Percentiles rank a stretch among this genome's conserved stretches.
These are phyloP conservation scores for Allacma fusca DNA, from an alignment of 2,888 invertebrate genomes.

Conservation along the genomic window DNA sequence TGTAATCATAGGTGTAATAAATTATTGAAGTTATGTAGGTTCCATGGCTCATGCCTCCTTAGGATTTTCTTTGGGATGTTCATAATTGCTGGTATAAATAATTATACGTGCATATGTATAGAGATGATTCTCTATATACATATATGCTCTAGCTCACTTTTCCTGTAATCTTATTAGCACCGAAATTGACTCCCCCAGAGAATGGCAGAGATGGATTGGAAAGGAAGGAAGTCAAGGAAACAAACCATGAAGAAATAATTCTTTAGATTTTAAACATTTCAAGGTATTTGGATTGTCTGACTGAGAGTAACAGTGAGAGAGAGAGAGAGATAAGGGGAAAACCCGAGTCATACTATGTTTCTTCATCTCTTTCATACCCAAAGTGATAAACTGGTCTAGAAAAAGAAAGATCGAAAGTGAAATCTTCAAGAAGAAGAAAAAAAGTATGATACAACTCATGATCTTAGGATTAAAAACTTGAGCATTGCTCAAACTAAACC, in stretches of 20 bases:
- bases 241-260: conserved; percentile 24
- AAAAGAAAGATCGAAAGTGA: conserved; percentile 37
- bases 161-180: background rate
- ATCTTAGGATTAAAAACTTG: too few species aligned
- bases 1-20: too few species aligned
- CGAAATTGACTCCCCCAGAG: background rate
- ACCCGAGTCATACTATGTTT: conserved; percentile 4
- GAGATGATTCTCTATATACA: background rate
- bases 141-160: background rate
- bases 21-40: too few species aligned
- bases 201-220: conserved; percentile 39
- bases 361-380: background rate
- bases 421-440: conserved; percentile 17
- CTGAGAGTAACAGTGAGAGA: too few species aligned
- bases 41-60: too few species aligned
- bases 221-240: conserved; percentile 27
- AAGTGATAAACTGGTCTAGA: conserved; percentile 13
- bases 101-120: too few species aligned
- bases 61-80: too few species aligned
- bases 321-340: conserved; percentile 5
- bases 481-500: too few species aligned
- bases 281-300: conserved; percentile 17
- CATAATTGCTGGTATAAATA: too few species aligned
- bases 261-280: background rate
- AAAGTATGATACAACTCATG: conserved; percentile 6